phyloP scores from a whole-genome alignment of 2,888 invertebrate species.

The Ochropacha duplaris region DNA sequence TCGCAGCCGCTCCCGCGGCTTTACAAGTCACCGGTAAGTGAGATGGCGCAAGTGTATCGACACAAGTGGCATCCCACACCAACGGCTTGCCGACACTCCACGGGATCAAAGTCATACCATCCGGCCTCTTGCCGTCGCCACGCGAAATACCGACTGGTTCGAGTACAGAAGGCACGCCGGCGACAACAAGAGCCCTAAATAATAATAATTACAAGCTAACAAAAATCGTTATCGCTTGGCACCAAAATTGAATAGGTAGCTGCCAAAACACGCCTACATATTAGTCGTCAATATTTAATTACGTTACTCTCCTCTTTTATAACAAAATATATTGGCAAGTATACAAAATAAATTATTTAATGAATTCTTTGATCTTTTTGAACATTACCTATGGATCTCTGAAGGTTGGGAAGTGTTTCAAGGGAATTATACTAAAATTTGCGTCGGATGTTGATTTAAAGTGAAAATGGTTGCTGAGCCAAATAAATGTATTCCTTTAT shows the following conservation, averaged over 20 bases:
- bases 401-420: neutral
- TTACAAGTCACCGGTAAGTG: no score
- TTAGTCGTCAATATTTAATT: neutral
- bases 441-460: neutral
- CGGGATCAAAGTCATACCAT: no score
- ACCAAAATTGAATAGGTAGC: neutral
- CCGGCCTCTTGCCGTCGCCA: no score
- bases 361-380: neutral
- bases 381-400: neutral
- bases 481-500: neutral
- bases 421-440: neutral
- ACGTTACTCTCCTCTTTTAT: neutral
- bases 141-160: no score
- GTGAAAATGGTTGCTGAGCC: neutral
- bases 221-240: neutral
- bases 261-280: neutral
- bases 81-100: no score
- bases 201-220: neutral
- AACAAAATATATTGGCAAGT: neutral
- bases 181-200: no score
- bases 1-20: no score
- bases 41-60: no score
- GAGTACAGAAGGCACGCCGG: no score
- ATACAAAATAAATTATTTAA: neutral
- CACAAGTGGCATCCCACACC: no score